Percentiles rank a stretch among this genome's conserved stretches.
phyloP scores from a whole-genome alignment of 2,888 invertebrate genomes.

The Sinohyriopsis cumingii region DNA sequence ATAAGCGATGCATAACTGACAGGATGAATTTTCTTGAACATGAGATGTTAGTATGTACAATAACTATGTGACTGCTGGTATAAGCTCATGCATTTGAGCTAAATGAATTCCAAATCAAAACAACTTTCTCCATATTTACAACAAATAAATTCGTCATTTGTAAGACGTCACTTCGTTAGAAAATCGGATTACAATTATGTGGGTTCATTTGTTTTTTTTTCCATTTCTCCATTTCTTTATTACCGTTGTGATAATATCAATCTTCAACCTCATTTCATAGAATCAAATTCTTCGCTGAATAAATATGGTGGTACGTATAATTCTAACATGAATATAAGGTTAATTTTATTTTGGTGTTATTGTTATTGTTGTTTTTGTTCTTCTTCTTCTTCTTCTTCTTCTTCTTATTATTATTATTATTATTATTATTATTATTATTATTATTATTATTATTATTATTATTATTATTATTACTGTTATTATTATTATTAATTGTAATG shows the following conservation, averaged over 20 bases:
- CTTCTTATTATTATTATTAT: slow-evolving; percentile 3
- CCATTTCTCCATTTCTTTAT: slow-evolving; percentile 1
- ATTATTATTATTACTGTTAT: slow-evolving; percentile 1
- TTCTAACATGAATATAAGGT: neutral
- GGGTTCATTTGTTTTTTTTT: slow-evolving; percentile 3
- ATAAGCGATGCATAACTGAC: too few species aligned
- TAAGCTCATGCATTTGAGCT: too few species aligned
- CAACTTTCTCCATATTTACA: too few species aligned
- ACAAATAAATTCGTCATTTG: neutral
- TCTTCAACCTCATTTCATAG: too few species aligned
- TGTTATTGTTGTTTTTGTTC: too few species aligned
- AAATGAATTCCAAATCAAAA: too few species aligned
- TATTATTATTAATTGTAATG: slow-evolving; percentile 5
- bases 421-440: slow-evolving; percentile 1
- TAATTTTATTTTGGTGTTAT: neutral
- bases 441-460: slow-evolving; percentile 3
- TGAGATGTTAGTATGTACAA: too few species aligned
- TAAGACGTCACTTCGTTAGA: neutral
- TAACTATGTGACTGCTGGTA: too few species aligned
- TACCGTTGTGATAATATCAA: neutral
- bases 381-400: neutral
- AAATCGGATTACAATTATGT: neutral
- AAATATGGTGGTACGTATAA: too few species aligned
- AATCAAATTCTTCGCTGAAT: neutral
- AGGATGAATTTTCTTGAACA: too few species aligned